Evolutionary conservation across 2,797 vertebrate species (phyloP).

Genomic region (Sebastes iracundus): DNA sequence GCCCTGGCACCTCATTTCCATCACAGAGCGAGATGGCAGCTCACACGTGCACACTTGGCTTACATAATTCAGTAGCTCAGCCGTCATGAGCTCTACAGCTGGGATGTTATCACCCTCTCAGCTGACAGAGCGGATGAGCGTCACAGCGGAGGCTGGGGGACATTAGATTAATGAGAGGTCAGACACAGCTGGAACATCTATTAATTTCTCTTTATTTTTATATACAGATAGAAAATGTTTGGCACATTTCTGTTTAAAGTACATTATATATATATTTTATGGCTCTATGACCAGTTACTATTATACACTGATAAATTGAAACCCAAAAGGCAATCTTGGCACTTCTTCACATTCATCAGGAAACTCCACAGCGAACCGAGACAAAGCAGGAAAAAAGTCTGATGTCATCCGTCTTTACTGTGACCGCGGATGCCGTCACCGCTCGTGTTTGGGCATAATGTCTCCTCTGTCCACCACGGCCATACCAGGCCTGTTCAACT

Average conservation of each 20-base stretch:
- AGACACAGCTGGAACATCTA: constrained; percentile 11
- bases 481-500: constrained; percentile 81
- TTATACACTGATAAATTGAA: constrained; percentile 37
- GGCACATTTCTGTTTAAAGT: constrained; percentile 69
- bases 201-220: constrained; percentile 73
- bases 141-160: background rate
- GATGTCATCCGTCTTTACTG: background rate
- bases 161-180: constrained; percentile 1
- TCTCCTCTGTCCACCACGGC: constrained; percentile 84
- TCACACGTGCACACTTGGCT: background rate
- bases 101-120: background rate
- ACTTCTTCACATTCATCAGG: constrained; percentile 65
- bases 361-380: constrained; percentile 21
- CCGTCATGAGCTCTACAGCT: background rate
- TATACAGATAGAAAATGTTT: constrained; percentile 76
- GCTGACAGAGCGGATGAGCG: background rate
- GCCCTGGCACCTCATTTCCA: constrained; percentile 20
- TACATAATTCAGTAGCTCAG: constrained; percentile 35
- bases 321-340: constrained; percentile 62
- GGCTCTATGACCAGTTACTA: constrained; percentile 41
- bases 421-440: constrained; percentile 78
- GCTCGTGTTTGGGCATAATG: constrained; percentile 87
- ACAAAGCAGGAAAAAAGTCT: constrained; percentile 11
- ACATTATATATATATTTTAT: constrained; percentile 41
- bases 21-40: background rate